These are phyloP conservation scores for Catharus minimus DNA, from an alignment of 2,113 vertebrate species.

Conservation along the genomic window DNA sequence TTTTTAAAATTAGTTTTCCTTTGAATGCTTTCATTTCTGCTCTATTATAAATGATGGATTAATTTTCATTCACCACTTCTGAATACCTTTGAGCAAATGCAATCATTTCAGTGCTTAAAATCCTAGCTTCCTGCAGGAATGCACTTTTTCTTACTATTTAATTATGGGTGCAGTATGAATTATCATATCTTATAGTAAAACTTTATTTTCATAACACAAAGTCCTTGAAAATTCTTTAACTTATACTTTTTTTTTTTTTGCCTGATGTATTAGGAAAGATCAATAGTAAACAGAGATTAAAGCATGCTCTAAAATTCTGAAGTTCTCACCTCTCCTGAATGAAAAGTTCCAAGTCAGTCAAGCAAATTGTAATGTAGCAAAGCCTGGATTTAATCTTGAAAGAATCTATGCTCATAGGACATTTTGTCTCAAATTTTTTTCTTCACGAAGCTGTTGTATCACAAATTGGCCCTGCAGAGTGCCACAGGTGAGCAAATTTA, in stretches of 20 bases:
- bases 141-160: not conserved
- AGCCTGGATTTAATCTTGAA: not conserved
- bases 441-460: not conserved
- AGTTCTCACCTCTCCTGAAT: not conserved
- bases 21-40: slow-evolving; percentile 42
- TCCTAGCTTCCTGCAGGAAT: not conserved
- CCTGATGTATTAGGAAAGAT: not conserved
- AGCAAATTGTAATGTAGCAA: not conserved
- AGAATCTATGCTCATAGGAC: not conserved
- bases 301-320: not conserved
- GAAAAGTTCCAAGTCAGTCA: not conserved
- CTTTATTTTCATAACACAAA: not conserved
- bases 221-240: not conserved
- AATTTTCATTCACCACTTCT: not conserved
- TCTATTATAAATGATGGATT: slow-evolving; percentile 28
- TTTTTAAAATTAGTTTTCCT: not conserved
- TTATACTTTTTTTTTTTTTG: not conserved
- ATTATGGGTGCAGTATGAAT: not conserved
- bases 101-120: slow-evolving; percentile 2
- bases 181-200: not conserved
- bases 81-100: not conserved
- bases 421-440: not conserved
- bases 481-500: not conserved
- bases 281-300: not conserved
- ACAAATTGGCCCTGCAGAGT: not conserved